phyloP scores from a whole-genome alignment of 2,113 vertebrate genomes.

The Craseonycteris thonglongyai region DNA sequence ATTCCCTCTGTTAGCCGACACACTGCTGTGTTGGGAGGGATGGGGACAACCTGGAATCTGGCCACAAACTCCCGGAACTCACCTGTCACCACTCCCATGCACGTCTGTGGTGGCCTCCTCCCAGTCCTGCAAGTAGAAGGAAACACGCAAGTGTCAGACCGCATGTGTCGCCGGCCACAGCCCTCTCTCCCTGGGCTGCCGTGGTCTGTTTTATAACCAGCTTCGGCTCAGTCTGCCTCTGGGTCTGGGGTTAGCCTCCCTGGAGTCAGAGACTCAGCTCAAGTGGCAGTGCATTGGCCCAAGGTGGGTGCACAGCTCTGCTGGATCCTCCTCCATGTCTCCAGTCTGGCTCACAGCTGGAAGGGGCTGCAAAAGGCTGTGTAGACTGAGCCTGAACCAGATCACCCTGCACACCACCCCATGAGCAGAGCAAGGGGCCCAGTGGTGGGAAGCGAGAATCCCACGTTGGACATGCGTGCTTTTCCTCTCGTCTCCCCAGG shows the following conservation, averaged over 20 bases:
- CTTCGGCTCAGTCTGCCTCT: background rate
- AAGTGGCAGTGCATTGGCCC: background rate
- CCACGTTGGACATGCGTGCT: background rate
- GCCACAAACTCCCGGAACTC: background rate
- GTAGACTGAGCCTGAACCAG: background rate
- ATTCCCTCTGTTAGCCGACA: background rate
- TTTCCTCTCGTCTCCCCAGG: background rate
- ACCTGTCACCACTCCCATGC: conserved; percentile 72
- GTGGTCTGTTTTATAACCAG: background rate
- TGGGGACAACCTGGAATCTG: background rate
- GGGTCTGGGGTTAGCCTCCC: background rate
- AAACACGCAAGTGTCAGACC: background rate
- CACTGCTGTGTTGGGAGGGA: background rate
- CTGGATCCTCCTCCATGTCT: background rate
- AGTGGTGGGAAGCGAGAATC: background rate
- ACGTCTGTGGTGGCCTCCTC: conserved; percentile 31
- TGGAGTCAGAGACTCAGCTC: background rate
- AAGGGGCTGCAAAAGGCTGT: background rate
- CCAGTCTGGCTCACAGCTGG: background rate
- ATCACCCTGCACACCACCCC: background rate
- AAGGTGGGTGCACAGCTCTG: background rate
- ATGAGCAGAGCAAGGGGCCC: background rate
- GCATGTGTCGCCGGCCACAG: background rate
- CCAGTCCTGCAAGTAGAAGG: conserved; percentile 67
- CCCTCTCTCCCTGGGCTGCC: background rate